Conservation (phyloP, 2,113 vertebrate genomes). For the Cololabis saira region DNA sequence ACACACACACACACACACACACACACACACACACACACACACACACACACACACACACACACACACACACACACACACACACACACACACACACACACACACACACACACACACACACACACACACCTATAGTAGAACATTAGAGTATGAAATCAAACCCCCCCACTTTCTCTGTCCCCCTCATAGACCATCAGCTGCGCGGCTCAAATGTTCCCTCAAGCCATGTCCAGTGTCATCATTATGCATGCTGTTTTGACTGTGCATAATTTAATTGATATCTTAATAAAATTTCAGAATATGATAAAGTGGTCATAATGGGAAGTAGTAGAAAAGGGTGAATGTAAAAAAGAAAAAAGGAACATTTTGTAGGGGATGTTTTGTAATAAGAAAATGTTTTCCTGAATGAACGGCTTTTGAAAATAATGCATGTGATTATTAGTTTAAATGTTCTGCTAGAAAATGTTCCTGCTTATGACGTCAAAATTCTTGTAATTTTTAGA, state of each 20-base stretch:
- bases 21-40: constrained; percentile 16
- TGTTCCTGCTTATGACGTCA: too few species aligned
- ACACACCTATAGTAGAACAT: constrained; percentile 16
- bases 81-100: too few species aligned
- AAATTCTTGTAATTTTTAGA: too few species aligned
- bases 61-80: too few species aligned
- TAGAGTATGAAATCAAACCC: constrained; percentile 21
- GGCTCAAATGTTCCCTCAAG: constrained; percentile 18
- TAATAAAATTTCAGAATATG: constrained; percentile 46
- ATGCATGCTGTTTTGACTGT: constrained; percentile 46
- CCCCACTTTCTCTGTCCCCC: neutral
- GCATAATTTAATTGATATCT: constrained; percentile 54
- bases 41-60: constrained; percentile 7
- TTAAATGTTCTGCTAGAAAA: too few species aligned
- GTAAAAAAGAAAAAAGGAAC: constrained; percentile 4
- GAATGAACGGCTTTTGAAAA: constrained; percentile 18
- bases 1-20: constrained; percentile 26
- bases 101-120: constrained; percentile 13
- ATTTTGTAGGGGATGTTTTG: constrained; percentile 2
- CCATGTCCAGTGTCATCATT: constrained; percentile 45
- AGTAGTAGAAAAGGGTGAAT: constrained; percentile 27
- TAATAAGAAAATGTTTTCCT: constrained; percentile 24
- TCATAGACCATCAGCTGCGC: constrained; percentile 15
- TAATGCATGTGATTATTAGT: neutral
- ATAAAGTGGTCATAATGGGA: constrained; percentile 47